Evolutionary conservation across 2,113 vertebrate species (phyloP).

Genomic region (Triplophysa siluroides): DNA sequence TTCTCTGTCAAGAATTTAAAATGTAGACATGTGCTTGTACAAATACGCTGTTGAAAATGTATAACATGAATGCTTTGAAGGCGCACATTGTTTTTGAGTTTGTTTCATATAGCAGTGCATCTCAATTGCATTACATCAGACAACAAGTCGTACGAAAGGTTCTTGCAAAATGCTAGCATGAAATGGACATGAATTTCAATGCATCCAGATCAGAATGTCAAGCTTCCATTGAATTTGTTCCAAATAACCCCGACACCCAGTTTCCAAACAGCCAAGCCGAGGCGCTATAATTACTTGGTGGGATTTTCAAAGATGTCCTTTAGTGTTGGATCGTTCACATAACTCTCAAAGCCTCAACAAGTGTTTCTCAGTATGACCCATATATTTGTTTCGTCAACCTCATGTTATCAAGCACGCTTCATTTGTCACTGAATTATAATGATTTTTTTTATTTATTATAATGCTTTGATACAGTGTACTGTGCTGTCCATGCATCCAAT

Average conservation of each 20-base stretch:
- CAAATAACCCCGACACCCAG: not conserved
- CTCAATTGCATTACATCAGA: not conserved
- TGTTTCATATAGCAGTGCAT: not conserved
- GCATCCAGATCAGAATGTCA: not conserved
- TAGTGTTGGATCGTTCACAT: not conserved
- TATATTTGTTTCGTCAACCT: not conserved
- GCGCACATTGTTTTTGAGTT: not conserved
- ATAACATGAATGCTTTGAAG: not conserved
- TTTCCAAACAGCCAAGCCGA: not conserved
- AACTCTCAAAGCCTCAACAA: not conserved
- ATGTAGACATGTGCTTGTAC: not conserved
- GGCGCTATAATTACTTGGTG: not conserved
- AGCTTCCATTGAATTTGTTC: not conserved
- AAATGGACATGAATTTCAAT: not conserved
- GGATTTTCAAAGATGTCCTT: not conserved
- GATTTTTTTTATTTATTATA: not conserved
- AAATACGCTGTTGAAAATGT: not conserved
- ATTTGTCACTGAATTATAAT: not conserved
- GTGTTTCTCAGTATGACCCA: not conserved
- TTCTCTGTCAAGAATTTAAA: not conserved
- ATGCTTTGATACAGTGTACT: not conserved
- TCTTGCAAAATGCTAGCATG: no score
- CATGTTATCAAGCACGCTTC: not conserved
- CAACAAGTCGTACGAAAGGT: no score
- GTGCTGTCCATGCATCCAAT: conserved; percentile 2